Evolutionary conservation across 2,888 invertebrate genomes (phyloP).

Genomic region (Phaonia tiefii): DNA sequence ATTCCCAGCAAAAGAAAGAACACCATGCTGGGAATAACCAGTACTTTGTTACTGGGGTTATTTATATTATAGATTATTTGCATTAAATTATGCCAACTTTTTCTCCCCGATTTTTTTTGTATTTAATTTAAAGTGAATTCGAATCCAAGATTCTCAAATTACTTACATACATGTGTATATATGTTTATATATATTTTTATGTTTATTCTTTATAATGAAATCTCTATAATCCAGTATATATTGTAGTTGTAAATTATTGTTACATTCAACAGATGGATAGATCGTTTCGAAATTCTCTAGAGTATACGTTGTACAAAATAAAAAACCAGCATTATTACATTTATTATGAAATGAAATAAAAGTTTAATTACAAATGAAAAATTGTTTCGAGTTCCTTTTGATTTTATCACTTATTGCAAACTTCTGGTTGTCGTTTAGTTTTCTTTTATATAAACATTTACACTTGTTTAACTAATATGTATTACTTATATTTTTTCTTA

Average conservation of each 20-base stretch:
- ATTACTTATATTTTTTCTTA: constrained; percentile 33
- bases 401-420: constrained; percentile 41
- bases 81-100: no score
- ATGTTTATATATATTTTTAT: background rate
- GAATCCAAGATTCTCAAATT: no score
- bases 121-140: no score
- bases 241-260: constrained; percentile 34
- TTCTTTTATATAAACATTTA: constrained; percentile 48
- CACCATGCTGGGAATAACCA: no score
- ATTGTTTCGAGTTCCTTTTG: constrained; percentile 24
- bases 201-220: constrained; percentile 1
- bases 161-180: no score
- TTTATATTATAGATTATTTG: no score
- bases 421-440: background rate
- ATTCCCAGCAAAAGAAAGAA: no score
- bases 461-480: constrained; percentile 28
- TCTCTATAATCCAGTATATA: constrained; percentile 4
- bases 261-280: constrained; percentile 38
- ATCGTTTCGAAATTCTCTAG: constrained; percentile 19
- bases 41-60: no score
- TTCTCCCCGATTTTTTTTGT: no score
- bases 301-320: constrained; percentile 2
- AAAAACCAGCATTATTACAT: background rate
- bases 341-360: background rate
- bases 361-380: background rate